These are phyloP conservation scores for Caenorhabditis panamensis DNA, from an alignment of 2,888 invertebrate genomes.

Conservation along the genomic window DNA sequence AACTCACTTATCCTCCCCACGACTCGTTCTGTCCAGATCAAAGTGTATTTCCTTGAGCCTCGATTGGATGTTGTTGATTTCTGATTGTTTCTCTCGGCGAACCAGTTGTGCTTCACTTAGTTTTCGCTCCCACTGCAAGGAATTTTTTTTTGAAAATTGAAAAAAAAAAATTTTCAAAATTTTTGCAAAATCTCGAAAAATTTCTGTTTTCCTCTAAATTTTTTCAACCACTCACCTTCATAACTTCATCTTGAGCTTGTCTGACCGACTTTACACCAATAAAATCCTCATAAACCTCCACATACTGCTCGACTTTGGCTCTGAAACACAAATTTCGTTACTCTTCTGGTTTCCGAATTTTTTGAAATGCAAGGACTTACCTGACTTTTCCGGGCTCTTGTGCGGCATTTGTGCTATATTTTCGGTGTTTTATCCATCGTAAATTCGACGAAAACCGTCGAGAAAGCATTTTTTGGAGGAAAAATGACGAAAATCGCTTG, in stretches of 20 bases:
- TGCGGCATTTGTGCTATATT: conserved; percentile 28
- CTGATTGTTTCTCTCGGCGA: conserved; percentile 85
- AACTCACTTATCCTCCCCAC: conserved; percentile 86
- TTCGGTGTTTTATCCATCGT: conserved; percentile 22
- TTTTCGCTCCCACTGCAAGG: conserved; percentile 84
- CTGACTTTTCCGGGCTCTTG: conserved; percentile 39
- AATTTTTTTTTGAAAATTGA: not conserved
- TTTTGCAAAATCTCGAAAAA: not conserved
- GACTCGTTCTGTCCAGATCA: conserved; percentile 88
- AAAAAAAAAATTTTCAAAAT: not conserved
- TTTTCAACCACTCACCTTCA: conserved; percentile 80
- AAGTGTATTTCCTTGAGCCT: conserved; percentile 87
- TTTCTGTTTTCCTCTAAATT: not conserved
- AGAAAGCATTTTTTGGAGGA: conserved; percentile 26
- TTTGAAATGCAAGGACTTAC: not conserved
- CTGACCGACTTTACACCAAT: conserved; percentile 89
- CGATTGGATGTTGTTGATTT: conserved; percentile 85
- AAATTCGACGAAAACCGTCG: conserved; percentile 35
- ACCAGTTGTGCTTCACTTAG: conserved; percentile 86
- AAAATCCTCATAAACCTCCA: conserved; percentile 76
- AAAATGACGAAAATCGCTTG: not conserved
- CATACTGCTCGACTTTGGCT: conserved; percentile 47
- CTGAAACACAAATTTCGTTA: conserved; percentile 29
- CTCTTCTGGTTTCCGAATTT: not conserved
- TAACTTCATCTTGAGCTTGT: conserved; percentile 87